Conservation (phyloP, 23 tunicate genomes). For the Styela plicata region DNA sequence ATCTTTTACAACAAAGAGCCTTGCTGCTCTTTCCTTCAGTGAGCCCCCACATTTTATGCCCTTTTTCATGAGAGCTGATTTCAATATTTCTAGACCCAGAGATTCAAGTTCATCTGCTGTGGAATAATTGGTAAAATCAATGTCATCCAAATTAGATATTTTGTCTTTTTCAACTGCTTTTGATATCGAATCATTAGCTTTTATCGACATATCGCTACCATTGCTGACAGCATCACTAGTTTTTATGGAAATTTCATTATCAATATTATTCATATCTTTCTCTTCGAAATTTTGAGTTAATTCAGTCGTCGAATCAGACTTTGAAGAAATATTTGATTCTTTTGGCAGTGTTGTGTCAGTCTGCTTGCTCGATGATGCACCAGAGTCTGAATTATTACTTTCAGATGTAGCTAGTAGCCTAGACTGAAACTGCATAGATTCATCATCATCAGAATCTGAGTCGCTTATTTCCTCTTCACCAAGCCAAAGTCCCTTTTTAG, state of each 20-base stretch:
- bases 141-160: background rate
- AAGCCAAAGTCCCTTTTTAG: slow-evolving; percentile 54
- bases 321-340: background rate
- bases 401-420: background rate
- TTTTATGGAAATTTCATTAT: background rate
- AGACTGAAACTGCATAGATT: background rate
- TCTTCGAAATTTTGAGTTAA: background rate
- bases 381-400: background rate
- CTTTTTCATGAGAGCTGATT: background rate
- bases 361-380: background rate
- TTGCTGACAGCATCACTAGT: background rate
- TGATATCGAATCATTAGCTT: background rate
- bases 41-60: slow-evolving; percentile 17
- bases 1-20: background rate
- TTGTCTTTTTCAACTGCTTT: background rate
- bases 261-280: background rate
- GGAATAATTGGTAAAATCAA: background rate
- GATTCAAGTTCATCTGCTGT: background rate
- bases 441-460: slow-evolving; percentile 41
- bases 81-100: background rate
- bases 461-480: slow-evolving; percentile 36
- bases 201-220: background rate
- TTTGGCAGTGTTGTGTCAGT: background rate
- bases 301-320: background rate
- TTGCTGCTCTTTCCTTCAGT: slow-evolving; percentile 3